Evolutionary conservation across 2,113 vertebrate genomes (phyloP).

Genomic region (Chiloscyllium plagiosum): DNA sequence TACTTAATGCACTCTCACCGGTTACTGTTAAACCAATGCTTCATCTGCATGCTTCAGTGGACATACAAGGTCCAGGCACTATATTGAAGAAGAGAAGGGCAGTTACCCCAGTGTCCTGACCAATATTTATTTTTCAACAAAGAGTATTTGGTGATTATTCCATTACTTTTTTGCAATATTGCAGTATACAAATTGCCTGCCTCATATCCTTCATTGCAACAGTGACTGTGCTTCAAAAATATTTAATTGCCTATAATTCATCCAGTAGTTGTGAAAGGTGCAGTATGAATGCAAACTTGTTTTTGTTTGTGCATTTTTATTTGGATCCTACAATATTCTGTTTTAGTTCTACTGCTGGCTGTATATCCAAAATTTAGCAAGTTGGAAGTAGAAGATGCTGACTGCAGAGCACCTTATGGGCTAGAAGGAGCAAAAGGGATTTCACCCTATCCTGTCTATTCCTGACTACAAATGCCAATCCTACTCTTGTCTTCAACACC

Average conservation of each 20-base stretch:
- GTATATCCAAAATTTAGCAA: not conserved
- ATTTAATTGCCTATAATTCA: not conserved
- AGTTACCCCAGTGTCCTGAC: not conserved
- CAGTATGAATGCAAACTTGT: not conserved
- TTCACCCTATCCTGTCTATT: not conserved
- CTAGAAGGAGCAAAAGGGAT: not conserved
- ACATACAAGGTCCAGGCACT: not conserved
- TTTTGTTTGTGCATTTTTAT: not conserved
- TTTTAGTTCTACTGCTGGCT: not conserved
- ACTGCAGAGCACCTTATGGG: too few species aligned
- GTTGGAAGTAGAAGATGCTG: not conserved
- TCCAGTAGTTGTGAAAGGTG: not conserved
- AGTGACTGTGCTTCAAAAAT: not conserved
- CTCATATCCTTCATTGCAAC: not conserved
- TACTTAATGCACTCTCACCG: not conserved
- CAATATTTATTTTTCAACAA: not conserved
- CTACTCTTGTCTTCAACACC: not conserved
- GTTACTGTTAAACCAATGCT: not conserved
- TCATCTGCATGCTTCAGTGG: not conserved
- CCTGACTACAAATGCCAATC: not conserved
- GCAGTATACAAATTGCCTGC: not conserved
- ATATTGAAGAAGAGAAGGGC: not conserved
- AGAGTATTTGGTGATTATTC: not conserved
- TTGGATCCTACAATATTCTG: not conserved
- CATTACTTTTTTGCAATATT: not conserved